Base-by-base conservation (phyloP, 2,888 invertebrate genomes). In the Meliscaeva auricollis region DNA sequence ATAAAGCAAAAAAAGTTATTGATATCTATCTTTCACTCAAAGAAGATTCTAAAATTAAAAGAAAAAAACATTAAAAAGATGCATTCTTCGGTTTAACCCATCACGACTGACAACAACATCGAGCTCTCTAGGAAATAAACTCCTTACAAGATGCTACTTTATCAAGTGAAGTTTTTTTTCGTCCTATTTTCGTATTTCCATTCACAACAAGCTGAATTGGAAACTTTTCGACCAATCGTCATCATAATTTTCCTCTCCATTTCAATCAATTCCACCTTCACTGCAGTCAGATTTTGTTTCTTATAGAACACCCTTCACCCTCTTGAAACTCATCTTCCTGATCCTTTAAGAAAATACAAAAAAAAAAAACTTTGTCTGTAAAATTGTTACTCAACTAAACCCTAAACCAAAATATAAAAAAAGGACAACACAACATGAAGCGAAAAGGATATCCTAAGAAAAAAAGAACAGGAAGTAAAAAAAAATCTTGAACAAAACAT, bases 221-320 rank as follows among this genome's bases (percentile, higher is more conserved):
- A 60, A 76, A 81, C 75, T 85, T 85, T 73, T 73, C 52, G 22
- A 64, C 85, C 81, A 84, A 73, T 85, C 85, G 85, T 81, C 76
- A 73, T 85, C 68, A 85, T 81, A 76, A 81, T 85, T 85, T 85
- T 85, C 81, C 80, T 85, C 81, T 85, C 85, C 76, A 85, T 85
- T 85, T 85, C 85, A 85, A 85, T 81, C 85, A 85, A 81, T 74
- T 81, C 85, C 15, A 77, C 85, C 81, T 73, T 60, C 54, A 58
- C 32, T 56, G 75, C 52, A 50, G 30, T 66, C 17, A 35, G 32
- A 35, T 20, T 41, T 60, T 41, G 35, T 13, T 60, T 52, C 20
- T 56, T 17, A 2, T 26, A 26, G 26, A 26, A 26, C n/a, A n/a
- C 22, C 2, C 48, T 22, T 17, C n/a, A 32, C 20, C 11, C 41